phyloP scores from a whole-genome alignment of 2,888 invertebrate genomes.

The Platynereis dumerilii region DNA sequence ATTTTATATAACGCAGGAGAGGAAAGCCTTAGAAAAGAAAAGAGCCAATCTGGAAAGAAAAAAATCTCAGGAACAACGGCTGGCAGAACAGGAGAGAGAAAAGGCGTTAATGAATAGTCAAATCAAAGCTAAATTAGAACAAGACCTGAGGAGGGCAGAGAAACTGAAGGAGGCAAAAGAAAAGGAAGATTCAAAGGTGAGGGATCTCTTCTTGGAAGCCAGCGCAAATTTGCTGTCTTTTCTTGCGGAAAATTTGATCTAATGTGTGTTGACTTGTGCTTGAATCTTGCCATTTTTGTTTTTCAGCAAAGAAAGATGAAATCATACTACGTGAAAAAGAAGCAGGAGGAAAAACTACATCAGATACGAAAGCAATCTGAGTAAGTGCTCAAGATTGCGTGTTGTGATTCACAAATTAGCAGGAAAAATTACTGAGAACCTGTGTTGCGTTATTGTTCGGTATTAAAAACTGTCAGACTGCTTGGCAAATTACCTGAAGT shows the following conservation, averaged over 20 bases:
- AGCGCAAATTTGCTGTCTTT: too few relatives aligned
- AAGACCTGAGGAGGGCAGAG: slow-evolving; percentile 23
- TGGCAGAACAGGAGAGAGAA: slow-evolving; percentile 23
- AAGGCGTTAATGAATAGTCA: slow-evolving; percentile 12
- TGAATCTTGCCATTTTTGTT: background rate
- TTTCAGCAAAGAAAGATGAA: slow-evolving; percentile 31
- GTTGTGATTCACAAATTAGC: too few relatives aligned
- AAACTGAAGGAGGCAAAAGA: slow-evolving; percentile 22
- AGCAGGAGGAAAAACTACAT: slow-evolving; percentile 27
- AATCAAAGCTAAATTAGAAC: slow-evolving; percentile 19
- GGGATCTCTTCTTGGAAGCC: background rate
- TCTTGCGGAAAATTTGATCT: too few relatives aligned
- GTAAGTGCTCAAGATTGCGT: slow-evolving; percentile 17
- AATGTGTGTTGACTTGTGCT: too few relatives aligned
- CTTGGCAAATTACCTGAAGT: too few relatives aligned
- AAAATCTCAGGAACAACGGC: slow-evolving; percentile 31
- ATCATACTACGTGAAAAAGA: slow-evolving; percentile 26
- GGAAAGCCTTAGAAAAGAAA: slow-evolving; percentile 23
- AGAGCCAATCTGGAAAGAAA: slow-evolving; percentile 26
- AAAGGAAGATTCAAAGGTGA: slow-evolving; percentile 19
- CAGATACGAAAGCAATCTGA: slow-evolving; percentile 25
- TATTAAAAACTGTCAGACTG: too few relatives aligned
- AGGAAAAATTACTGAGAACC: too few relatives aligned
- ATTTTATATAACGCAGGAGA: slow-evolving; percentile 12
- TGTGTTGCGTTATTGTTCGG: too few relatives aligned